Base-by-base conservation (phyloP, 2,113 vertebrate genomes). In the Hydrochoerus hydrochaeris region DNA sequence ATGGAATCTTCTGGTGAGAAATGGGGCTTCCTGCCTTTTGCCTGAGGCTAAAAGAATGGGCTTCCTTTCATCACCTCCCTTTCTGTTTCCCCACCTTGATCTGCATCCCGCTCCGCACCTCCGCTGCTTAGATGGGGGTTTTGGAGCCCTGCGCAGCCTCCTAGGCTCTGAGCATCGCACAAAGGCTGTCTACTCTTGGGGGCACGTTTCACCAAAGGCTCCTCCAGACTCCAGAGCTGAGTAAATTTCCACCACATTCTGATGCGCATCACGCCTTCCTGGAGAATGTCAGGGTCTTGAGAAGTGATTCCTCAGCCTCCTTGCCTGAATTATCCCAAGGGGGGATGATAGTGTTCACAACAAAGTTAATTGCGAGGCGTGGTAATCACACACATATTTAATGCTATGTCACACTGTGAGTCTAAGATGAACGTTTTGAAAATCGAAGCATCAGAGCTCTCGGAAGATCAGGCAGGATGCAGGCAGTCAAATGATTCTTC, bases 321-420 rank as follows among this genome's bases (percentile, higher is more conserved):
- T 3, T 71, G 87, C 78, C 92, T 67, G 5, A 19, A 7, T 65
- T 22, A 49, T 80, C 97, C 96, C 96, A 82, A n/a, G 95, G 52
- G 93, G 67, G 17, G 85, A 6, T 30, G 60, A n/a, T 32, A 84
- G 85, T 92, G 95, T 95, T 86, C 93, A 94, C 77, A 96, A 96
- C 93, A 87, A 65, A 92, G 85, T 73, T 92, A 84, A 97, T 92
- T 94, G 96, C 91, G 2, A 16, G 87, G 63, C 38, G 0, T 22
- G 73, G 81, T 60, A 71, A 94, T 90, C 73, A 78, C 65, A 38
- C 91, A 82, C 71, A 1, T 5, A 46, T 49, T 82, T 87, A 94
- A 85, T 73, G 93, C 95, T 49, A 4, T 0, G 6, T 77, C 69
- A 60, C 26, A 13, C 92, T 71, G 19, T 1, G 41, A 32, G 46